Evolutionary conservation across 2,797 vertebrate genomes (phyloP).

Genomic region (Microcaecilia unicolor): DNA sequence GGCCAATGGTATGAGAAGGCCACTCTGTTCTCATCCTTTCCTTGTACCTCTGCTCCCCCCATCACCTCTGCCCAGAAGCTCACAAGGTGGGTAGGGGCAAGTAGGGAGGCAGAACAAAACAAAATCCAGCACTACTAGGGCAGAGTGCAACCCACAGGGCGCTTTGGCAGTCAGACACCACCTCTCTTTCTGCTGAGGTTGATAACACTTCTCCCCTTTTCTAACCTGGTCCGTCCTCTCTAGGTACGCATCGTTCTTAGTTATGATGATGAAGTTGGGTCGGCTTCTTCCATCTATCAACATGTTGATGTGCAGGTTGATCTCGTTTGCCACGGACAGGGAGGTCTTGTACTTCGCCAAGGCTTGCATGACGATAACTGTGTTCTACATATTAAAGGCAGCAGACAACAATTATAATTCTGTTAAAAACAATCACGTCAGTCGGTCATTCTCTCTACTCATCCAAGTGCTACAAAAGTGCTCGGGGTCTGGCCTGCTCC

Average conservation of each 20-base stretch:
- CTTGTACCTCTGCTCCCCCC: too few species aligned
- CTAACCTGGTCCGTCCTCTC: constrained; percentile 4
- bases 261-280: neutral
- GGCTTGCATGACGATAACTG: constrained; percentile 8
- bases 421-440: neutral
- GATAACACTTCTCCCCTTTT: neutral
- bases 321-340: neutral
- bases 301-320: constrained; percentile 3
- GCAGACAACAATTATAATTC: neutral
- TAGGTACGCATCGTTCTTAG: neutral
- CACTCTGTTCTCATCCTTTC: too few species aligned
- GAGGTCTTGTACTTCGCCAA: constrained; percentile 4
- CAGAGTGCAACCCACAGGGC: too few species aligned
- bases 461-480: too few species aligned
- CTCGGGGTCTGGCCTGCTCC: too few species aligned
- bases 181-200: too few species aligned
- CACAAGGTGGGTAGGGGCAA: too few species aligned
- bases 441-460: accelerated
- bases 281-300: neutral
- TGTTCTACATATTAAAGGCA: constrained; percentile 2
- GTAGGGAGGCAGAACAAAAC: too few species aligned
- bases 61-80: too few species aligned
- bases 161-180: too few species aligned
- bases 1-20: too few species aligned
- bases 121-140: too few species aligned